Evolutionary conservation across 2,888 invertebrate genomes (phyloP), one percentile per base, ranked within the genome.

Genomic region (Apantesis nais): DNA sequence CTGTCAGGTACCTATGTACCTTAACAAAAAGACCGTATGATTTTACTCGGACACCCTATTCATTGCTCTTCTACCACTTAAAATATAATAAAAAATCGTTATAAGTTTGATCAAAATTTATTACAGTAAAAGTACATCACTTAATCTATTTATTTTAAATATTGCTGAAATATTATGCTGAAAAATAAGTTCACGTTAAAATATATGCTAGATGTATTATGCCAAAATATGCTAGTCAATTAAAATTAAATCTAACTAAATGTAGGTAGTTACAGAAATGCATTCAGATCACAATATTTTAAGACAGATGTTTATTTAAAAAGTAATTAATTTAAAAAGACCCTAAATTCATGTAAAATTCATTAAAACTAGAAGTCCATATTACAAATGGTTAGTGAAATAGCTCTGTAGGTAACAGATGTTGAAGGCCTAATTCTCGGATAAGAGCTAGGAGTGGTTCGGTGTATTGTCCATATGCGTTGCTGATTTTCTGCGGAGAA

Each of bases 401-500:
- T 2, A 66, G 52, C 16, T 4, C 4, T 37, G 25, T 14, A 29
- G 1, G 22, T 7, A 70, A 25, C 37, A 71, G 2, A 16, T 66
- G 67, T 14, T 73, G 70, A n/a, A 82, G 1, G 11, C 82, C 83
- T 11, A 85, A 44, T 62, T 85, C 85, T 16, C 84, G 70, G 34
- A 81, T 77, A 22, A 84, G 34, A 3, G 84, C 82, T 12, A 67
- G 66, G 2, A 78, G 2, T 0, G 83, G 82, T 62, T 70, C 37
- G n/a, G 68, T 76, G 71, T 85, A 85, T 19, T 66, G 65, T 0
- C 34, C 65, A 66, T 70, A 85, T 5, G 82, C 81, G 0, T 16
- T 31, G 0, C 71, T 67, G 14, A 85, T 68, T 74, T 71, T 82
- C 85, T 85, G 80, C 39, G 68, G 75, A 74, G 68, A 76, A 80